Conservation (phyloP, 2,888 invertebrate genomes). For the Leptopilina myrica region DNA sequence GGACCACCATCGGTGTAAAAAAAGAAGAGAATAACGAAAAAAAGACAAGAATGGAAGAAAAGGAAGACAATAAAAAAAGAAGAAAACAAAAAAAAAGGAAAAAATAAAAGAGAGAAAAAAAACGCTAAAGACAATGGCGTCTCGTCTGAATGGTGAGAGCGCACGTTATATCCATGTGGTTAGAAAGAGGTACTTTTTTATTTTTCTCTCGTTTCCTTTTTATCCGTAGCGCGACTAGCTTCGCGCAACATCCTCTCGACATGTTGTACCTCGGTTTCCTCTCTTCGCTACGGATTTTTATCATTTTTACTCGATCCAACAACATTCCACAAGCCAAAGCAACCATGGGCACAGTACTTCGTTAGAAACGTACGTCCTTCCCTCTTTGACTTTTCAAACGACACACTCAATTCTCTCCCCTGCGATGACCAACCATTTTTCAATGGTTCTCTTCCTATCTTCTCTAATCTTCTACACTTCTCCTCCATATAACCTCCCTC, state of each 20-base stretch:
- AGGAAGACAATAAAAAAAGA: too few species aligned
- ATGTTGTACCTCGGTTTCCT: constrained; percentile 48
- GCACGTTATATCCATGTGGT: constrained; percentile 28
- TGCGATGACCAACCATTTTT: constrained; percentile 47
- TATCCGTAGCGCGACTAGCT: constrained; percentile 42
- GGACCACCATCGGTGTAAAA: constrained; percentile 8
- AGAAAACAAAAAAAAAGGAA: too few species aligned
- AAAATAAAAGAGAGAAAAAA: neutral
- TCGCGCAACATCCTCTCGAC: constrained; percentile 52
- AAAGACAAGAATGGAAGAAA: too few species aligned
- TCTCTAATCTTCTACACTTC: too few species aligned
- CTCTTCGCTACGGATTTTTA: constrained; percentile 54
- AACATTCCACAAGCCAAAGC: constrained; percentile 58
- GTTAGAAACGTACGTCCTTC: constrained; percentile 49
- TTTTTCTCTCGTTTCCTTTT: constrained; percentile 47
- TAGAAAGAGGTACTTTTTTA: constrained; percentile 22
- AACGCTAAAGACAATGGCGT: constrained; percentile 17
- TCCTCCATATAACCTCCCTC: neutral
- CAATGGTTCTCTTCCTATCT: constrained; percentile 23
- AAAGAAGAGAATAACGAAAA: too few species aligned
- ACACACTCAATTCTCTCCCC: constrained; percentile 37
- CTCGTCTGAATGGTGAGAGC: constrained; percentile 28
- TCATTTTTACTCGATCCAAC: constrained; percentile 58
- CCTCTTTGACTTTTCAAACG: constrained; percentile 36
- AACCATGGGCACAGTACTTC: constrained; percentile 49